Evolutionary conservation across 2,888 invertebrate species (phyloP), one percentile per base, ranked within the genome.

Genomic region (Synanthedon myopaeformis): DNA sequence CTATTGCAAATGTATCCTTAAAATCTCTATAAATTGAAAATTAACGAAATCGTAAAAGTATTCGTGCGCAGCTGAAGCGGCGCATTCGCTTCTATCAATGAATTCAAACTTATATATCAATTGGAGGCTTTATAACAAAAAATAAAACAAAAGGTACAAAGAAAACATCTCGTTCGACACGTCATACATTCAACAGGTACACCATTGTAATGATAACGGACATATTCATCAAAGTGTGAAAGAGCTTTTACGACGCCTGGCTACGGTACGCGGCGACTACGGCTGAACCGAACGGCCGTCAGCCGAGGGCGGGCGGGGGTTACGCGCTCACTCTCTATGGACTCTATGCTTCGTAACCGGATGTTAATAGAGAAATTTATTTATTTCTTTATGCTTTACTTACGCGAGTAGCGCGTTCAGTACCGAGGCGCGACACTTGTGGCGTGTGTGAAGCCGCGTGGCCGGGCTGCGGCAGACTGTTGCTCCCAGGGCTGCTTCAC

Each of bases 381-480:
- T 70, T 70, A 67, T 67, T 67, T 64, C 65, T 69, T 64, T 66
- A 76, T 73, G 72, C 65, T 71, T 68, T 81, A 83, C 84, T 83
- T 79, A 83, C 82, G 82, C 76, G 76, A 63, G 67, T 61, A 67
- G 65, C 70, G 66, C 69, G 71, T 61, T 71, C 69, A 66, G 66
- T 64, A 63, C 59, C 63, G 61, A 49, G 58, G 55, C 70, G 63
- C 73, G 71, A 72, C 70, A 75, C 76, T 76, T 70, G 70, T 71
- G 67, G 72, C 68, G 68, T 67, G 72, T 71, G 81, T 82, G 77
- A 68, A 69, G 72, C 81, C 86, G 84, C 84, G 84, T 81, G 82
- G 82, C 85, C 84, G 86, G 79, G 85, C 85, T 78, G 77, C 84
- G 85, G 86, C 86, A 87, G 85, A 87, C 86, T 87, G 86, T 87